These are phyloP conservation scores for Clarias gariepinus DNA, from an alignment of 2,113 vertebrate species.

Conservation along the genomic window DNA sequence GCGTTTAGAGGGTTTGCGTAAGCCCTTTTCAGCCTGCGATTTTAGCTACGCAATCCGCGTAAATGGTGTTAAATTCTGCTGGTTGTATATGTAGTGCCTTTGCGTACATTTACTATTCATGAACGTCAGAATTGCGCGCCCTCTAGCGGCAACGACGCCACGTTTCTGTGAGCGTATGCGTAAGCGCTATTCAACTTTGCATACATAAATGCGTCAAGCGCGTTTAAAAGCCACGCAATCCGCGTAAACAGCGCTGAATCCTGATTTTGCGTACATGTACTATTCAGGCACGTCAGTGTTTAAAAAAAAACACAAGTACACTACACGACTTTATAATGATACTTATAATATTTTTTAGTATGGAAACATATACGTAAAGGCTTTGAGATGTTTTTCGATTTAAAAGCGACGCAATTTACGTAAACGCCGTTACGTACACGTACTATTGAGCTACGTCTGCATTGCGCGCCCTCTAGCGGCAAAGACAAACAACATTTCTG, in stretches of 20 bases:
- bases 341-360: too few species aligned
- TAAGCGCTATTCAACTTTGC: slow-evolving; percentile 1
- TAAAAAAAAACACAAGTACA: too few species aligned
- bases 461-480: background rate
- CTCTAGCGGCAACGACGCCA: too few species aligned
- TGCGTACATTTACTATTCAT: background rate
- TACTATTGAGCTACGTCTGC: too few species aligned
- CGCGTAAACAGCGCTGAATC: background rate
- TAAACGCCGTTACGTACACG: too few species aligned
- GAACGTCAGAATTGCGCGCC: background rate
- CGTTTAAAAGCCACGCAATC: too few species aligned
- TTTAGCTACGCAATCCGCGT: background rate
- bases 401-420: too few species aligned
- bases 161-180: background rate
- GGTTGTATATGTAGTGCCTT: background rate
- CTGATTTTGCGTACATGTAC: background rate
- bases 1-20: slow-evolving; percentile 3
- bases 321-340: too few species aligned
- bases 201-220: background rate
- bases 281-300: background rate
- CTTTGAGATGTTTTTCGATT: too few species aligned
- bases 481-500: too few species aligned
- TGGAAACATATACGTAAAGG: too few species aligned
- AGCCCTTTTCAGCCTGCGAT: background rate
- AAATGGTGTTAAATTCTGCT: background rate